These are phyloP conservation scores for Sebastiscus albofasciatus DNA, from an alignment of 2,797 vertebrate genomes.

Conservation along the genomic window DNA sequence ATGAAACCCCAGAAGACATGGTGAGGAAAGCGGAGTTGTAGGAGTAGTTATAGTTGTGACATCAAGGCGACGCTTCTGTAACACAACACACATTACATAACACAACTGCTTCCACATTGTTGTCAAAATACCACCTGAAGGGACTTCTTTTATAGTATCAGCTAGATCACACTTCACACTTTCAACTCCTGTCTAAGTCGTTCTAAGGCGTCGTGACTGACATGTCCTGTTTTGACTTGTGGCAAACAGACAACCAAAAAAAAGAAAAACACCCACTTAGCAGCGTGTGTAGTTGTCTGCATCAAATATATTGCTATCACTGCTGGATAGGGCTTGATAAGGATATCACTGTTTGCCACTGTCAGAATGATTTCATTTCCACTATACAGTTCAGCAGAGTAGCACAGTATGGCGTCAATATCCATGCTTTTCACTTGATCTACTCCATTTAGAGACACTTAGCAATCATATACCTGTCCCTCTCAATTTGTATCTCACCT, in stretches of 20 bases:
- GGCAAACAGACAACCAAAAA: conserved; percentile 9
- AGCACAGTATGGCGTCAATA: conserved; percentile 23
- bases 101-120: conserved; percentile 13
- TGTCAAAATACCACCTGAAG: conserved; percentile 58
- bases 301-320: conserved; percentile 29
- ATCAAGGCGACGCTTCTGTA: conserved; percentile 47
- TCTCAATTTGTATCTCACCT: conserved; percentile 15
- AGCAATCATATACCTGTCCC: conserved; percentile 1
- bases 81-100: conserved; percentile 52
- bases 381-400: background rate
- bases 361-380: conserved; percentile 36
- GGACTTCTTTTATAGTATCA: conserved; percentile 37
- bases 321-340: conserved; percentile 5
- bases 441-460: conserved; percentile 35
- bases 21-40: conserved; percentile 17
- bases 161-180: conserved; percentile 10
- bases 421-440: conserved; percentile 29
- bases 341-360: conserved; percentile 34
- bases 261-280: conserved; percentile 15
- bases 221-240: conserved; percentile 16
- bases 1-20: conserved; percentile 54
- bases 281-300: background rate
- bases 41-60: conserved; percentile 19
- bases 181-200: conserved; percentile 35
- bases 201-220: conserved; percentile 39